Evolutionary conservation across 2,113 vertebrate genomes (phyloP).

Genomic region (Shinisaurus crocodilurus): DNA sequence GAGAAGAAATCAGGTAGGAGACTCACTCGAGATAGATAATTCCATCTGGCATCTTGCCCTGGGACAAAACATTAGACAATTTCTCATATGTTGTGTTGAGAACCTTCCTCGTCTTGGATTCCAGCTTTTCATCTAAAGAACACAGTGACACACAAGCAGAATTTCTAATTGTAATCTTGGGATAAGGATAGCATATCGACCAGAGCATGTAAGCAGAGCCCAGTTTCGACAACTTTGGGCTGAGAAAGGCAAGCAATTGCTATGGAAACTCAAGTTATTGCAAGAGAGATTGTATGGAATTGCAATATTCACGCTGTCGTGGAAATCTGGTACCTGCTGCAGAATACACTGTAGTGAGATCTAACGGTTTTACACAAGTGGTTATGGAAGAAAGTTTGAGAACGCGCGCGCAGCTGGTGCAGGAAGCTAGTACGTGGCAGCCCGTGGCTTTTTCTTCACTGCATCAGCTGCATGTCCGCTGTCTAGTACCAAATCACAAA

Average conservation of each 20-base stretch:
- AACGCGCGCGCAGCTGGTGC: too few relatives aligned
- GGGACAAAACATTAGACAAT: not conserved
- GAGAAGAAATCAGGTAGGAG: not conserved
- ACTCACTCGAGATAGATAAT: not conserved
- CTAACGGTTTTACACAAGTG: too few relatives aligned
- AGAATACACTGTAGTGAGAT: too few relatives aligned
- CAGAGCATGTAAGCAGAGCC: not conserved
- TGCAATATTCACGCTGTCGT: too few relatives aligned
- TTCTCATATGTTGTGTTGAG: not conserved
- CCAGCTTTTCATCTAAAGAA: not conserved
- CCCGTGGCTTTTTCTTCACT: too few relatives aligned
- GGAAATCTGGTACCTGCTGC: too few relatives aligned
- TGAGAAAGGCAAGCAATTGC: too few relatives aligned
- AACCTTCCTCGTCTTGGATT: not conserved
- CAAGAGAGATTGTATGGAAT: too few relatives aligned
- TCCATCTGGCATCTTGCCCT: not conserved
- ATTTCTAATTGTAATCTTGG: not conserved
- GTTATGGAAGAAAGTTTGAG: too few relatives aligned
- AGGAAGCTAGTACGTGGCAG: not conserved
- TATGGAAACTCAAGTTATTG: too few relatives aligned
- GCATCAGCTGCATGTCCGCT: not conserved
- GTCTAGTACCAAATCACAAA: too few relatives aligned
- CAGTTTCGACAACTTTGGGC: not conserved
- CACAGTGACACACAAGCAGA: not conserved
- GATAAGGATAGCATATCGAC: not conserved